These are phyloP conservation scores for Scomber scombrus DNA, from an alignment of 2,113 vertebrate genomes.

Conservation along the genomic window DNA sequence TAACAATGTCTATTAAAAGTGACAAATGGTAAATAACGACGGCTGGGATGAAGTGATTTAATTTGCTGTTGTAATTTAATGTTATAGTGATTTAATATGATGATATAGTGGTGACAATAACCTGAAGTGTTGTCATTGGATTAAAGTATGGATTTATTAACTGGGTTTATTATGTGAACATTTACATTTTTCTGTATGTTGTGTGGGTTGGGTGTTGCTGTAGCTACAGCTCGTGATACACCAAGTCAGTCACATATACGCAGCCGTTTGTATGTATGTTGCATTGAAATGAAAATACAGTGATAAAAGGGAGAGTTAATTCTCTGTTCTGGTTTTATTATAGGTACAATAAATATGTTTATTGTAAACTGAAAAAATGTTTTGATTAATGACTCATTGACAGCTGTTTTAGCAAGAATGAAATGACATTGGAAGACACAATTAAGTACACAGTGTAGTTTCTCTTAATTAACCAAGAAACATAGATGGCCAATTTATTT, in stretches of 20 bases:
- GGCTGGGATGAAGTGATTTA: background rate
- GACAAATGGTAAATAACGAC: conserved; percentile 1
- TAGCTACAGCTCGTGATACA: background rate
- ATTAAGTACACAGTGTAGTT: background rate
- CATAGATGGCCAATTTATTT: conserved; percentile 1
- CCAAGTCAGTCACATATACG: background rate
- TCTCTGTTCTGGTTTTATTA: background rate
- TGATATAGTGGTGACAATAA: background rate
- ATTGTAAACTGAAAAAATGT: background rate
- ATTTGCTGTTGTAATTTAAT: conserved; percentile 4
- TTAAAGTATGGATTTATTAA: background rate
- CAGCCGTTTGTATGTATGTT: too few species aligned
- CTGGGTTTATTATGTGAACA: background rate
- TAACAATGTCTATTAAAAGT: conserved; percentile 15
- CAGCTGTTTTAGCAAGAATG: background rate
- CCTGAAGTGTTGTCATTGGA: background rate
- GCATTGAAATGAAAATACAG: background rate
- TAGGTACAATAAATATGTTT: conserved; percentile 7
- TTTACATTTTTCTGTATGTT: background rate
- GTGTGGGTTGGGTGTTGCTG: background rate
- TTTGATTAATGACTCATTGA: background rate
- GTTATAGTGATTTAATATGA: background rate
- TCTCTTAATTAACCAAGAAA: conserved; percentile 24
- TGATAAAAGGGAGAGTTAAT: background rate
- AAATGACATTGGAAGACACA: background rate